Evolutionary conservation across 1,140 invertebrate genomes (phyloP), one percentile per base, ranked within the genome.

Genomic region (Thaumatotibia leucotreta): DNA sequence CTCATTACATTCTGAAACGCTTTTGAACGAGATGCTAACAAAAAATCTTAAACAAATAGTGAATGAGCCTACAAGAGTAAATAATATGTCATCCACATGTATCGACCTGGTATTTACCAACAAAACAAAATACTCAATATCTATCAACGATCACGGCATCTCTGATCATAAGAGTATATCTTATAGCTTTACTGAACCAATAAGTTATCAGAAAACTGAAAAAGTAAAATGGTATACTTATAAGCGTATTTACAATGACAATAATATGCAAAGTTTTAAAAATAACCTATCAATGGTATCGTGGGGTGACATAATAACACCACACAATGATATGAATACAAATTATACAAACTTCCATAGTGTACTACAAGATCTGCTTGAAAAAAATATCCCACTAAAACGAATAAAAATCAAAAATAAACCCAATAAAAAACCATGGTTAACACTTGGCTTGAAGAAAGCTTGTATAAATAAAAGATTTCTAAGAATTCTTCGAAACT

Each of bases 161-260:
- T 65, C 63, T 6, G 63, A 65, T 20, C 63, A 65, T 23, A 65
- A 54, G 29, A 8, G 45, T 9, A 11, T 65, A 32, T n/a, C 22
- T 1, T 65, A n/a, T 23, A n/a, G n/a, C n/a, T n/a, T n/a, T n/a
- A n/a, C n/a, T n/a, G 50, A 22, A 20, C 10, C 3, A 4, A 9
- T 32, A 5, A 49, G 10, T 4, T 4, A 39, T 22, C 3, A 27
- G 14, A 24, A 4, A 0, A 39, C 22, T 27, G 1, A 11, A 49
- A 3, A 20, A 49, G 11, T 11, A 29, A 22, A 20, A 49, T 27
- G 22, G 22, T 45, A 14, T 27, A 33, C 4, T 1, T n/a, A 22
- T 45, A 32, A 3, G 4, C 20, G 62, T 9, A 24, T 24, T 9
- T 63, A 11, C 32, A 45, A 6, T n/a, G 24, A 35, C 1, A 22